Conservation (phyloP, 2,888 invertebrate species). For the Acanthacorydalis orientalis region DNA sequence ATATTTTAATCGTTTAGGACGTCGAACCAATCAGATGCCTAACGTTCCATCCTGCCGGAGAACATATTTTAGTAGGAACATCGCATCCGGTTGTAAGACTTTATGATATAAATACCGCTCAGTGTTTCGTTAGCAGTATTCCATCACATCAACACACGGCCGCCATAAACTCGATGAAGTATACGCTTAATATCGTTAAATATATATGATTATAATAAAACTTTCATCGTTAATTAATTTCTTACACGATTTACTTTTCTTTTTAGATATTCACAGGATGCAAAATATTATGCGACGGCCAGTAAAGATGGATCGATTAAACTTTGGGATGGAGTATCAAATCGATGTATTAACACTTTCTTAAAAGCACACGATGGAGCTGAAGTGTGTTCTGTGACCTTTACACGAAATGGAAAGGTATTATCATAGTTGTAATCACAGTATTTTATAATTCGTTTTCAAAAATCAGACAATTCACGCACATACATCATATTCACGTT, state of each 20-base stretch:
- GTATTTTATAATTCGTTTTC: too few relatives aligned
- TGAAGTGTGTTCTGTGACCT: conserved; percentile 85
- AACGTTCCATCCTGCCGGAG: conserved; percentile 90
- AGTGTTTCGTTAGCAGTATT: conserved; percentile 87
- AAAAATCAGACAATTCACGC: too few relatives aligned
- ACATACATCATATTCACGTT: too few relatives aligned
- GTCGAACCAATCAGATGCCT: conserved; percentile 80
- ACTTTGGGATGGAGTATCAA: conserved; percentile 94
- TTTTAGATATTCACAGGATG: conserved; percentile 48
- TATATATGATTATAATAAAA: too few relatives aligned
- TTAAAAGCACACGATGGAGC: conserved; percentile 85
- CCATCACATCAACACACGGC: conserved; percentile 71
- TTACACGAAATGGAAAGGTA: conserved; percentile 94
- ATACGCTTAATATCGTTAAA: too few relatives aligned
- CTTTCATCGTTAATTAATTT: too few relatives aligned
- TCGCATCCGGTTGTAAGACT: conserved; percentile 78
- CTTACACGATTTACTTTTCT: too few relatives aligned
- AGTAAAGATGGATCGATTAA: conserved; percentile 90
- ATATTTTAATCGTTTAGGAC: too few relatives aligned
- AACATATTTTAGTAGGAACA: conserved; percentile 85
- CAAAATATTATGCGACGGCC: conserved; percentile 62
- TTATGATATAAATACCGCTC: conserved; percentile 89
- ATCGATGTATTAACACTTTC: conserved; percentile 85
- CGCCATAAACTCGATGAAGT: conserved; percentile 60
- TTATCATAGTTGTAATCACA: too few relatives aligned